Evolutionary conservation across 2,888 invertebrate species (phyloP).

Genomic region (Agonopterix subpropinquella): DNA sequence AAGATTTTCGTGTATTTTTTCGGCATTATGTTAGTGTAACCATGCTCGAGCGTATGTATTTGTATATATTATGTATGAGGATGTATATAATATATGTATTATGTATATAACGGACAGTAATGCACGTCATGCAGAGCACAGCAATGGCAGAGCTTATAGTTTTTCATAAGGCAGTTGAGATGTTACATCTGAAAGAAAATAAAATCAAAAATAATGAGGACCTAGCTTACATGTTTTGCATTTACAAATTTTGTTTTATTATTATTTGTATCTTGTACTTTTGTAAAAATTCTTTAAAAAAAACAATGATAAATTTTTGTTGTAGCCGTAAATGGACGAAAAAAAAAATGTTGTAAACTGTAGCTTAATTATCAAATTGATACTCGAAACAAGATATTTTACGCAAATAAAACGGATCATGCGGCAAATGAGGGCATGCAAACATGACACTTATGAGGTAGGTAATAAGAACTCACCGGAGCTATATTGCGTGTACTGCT

Average conservation of each 20-base stretch:
- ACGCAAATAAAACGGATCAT: slow-evolving; percentile 47
- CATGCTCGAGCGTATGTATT: slow-evolving; percentile 28
- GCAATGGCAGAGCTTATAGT: slow-evolving; percentile 82
- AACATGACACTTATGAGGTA: slow-evolving; percentile 4
- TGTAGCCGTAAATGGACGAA: no score
- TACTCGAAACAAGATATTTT: neutral
- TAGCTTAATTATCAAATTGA: neutral
- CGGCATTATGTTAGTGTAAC: slow-evolving; percentile 26
- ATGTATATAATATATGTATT: slow-evolving; percentile 21
- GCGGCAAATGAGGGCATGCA: slow-evolving; percentile 31
- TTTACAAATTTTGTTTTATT: neutral
- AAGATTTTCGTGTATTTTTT: neutral
- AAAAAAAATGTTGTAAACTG: neutral
- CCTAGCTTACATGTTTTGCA: slow-evolving; percentile 6
- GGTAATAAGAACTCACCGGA: slow-evolving; percentile 86
- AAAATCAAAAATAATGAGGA: slow-evolving; percentile 45
- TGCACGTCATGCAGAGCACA: slow-evolving; percentile 69
- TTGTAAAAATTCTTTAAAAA: no score
- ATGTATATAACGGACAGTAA: slow-evolving; percentile 44
- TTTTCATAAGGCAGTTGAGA: slow-evolving; percentile 94
- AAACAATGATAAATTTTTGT: no score
- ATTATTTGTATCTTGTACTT: neutral
- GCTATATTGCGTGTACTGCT: slow-evolving; percentile 99
- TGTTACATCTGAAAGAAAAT: slow-evolving; percentile 91
- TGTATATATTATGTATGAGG: slow-evolving; percentile 14